phyloP scores from a whole-genome alignment of 2,888 invertebrate genomes.

The Byasa hedistus region DNA sequence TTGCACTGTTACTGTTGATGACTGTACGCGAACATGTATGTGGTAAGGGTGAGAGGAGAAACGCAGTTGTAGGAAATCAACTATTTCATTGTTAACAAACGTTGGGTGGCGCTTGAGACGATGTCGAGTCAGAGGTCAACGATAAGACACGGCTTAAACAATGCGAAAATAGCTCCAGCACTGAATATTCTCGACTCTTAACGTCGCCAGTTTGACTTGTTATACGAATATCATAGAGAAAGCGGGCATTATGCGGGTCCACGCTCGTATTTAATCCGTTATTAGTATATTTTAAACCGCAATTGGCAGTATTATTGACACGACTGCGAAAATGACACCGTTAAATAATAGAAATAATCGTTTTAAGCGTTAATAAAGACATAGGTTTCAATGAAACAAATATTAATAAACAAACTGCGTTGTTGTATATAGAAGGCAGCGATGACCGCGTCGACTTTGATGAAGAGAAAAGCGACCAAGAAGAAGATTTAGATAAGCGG shows the following conservation, averaged over 20 bases:
- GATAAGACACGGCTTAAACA: slow-evolving; percentile 32
- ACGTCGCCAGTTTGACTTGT: not conserved
- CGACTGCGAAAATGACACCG: not conserved
- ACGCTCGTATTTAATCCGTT: slow-evolving; percentile 15
- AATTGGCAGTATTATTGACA: not conserved
- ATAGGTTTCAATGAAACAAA: too few relatives aligned
- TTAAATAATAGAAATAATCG: too few relatives aligned
- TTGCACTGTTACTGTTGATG: slow-evolving; percentile 23
- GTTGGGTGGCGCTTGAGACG: slow-evolving; percentile 45
- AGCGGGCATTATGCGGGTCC: slow-evolving; percentile 10
- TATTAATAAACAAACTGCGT: too few relatives aligned
- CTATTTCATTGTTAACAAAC: slow-evolving; percentile 50
- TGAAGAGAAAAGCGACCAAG: too few relatives aligned
- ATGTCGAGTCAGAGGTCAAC: slow-evolving; percentile 51
- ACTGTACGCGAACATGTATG: slow-evolving; percentile 61
- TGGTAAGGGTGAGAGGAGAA: slow-evolving; percentile 56
- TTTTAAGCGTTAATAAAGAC: too few relatives aligned
- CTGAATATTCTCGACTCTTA: slow-evolving; percentile 4
- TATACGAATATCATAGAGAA: slow-evolving; percentile 12
- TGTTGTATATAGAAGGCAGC: too few relatives aligned
- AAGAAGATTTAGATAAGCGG: too few relatives aligned
- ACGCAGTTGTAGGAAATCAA: slow-evolving; percentile 48
- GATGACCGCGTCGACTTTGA: too few relatives aligned
- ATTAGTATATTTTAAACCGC: slow-evolving; percentile 12
- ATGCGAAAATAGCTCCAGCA: slow-evolving; percentile 14